Evolutionary conservation across 1,140 invertebrate genomes (phyloP).

Genomic region (Trissolcus basalis): DNA sequence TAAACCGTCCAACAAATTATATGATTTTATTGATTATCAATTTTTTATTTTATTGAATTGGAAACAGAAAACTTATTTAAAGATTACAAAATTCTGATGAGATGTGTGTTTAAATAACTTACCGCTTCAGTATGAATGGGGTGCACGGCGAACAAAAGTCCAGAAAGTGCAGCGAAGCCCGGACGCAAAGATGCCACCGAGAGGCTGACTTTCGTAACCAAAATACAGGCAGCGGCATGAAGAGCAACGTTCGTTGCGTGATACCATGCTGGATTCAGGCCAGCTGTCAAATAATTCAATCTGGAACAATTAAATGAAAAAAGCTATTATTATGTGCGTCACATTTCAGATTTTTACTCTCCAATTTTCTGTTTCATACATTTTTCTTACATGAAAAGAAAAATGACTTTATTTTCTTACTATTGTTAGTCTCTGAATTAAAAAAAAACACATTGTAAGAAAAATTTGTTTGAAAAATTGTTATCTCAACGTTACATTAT

Average conservation of each 20-base stretch:
- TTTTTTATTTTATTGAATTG: no score
- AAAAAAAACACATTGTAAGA: no score
- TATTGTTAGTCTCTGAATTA: no score
- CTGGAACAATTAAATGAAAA: constrained; percentile 77
- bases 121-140: constrained; percentile 93
- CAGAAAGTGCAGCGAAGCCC: constrained; percentile 81
- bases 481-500: neutral
- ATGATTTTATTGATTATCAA: no score
- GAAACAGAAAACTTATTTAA: no score
- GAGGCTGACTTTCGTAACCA: constrained; percentile 83
- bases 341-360: neutral
- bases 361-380: no score
- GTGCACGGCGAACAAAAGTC: constrained; percentile 89
- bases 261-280: constrained; percentile 83
- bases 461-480: constrained; percentile 2
- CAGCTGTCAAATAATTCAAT: constrained; percentile 82
- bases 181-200: constrained; percentile 80
- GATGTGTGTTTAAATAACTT: constrained; percentile 66
- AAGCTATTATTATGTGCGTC: neutral
- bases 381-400: no score
- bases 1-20: no score
- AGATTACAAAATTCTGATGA: neutral
- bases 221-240: constrained; percentile 83
- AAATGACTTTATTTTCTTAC: no score
- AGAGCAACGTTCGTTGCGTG: constrained; percentile 85